phyloP scores from a whole-genome alignment of 1,140 invertebrate genomes.

The Epicauta chinensis region DNA sequence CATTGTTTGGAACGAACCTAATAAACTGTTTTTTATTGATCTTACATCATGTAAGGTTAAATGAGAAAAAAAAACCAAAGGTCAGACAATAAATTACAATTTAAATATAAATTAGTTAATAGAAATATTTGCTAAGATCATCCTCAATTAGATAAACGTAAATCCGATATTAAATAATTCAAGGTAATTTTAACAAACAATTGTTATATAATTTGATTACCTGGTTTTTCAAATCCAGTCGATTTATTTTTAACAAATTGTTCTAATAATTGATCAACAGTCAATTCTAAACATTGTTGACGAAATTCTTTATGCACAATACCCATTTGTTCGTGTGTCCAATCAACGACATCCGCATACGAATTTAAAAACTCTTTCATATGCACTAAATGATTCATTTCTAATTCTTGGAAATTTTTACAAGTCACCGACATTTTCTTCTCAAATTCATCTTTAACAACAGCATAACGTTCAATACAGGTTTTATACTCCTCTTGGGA shows the following conservation, averaged over 20 bases:
- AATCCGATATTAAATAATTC: too few relatives aligned
- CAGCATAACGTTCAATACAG: conserved; percentile 82
- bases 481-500: conserved; percentile 88
- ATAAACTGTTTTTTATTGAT: too few relatives aligned
- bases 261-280: conserved; percentile 84
- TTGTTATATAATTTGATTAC: conserved; percentile 44
- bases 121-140: too few relatives aligned
- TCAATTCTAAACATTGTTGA: conserved; percentile 82
- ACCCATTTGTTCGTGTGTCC: conserved; percentile 83
- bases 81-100: too few relatives aligned
- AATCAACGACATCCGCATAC: conserved; percentile 81
- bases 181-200: too few relatives aligned
- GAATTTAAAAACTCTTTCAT: conserved; percentile 93
- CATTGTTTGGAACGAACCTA: too few relatives aligned
- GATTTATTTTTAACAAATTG: conserved; percentile 87
- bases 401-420: conserved; percentile 91
- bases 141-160: too few relatives aligned
- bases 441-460: conserved; percentile 87
- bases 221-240: conserved; percentile 86
- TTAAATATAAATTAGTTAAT: too few relatives aligned
- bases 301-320: conserved; percentile 88
- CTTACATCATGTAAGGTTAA: too few relatives aligned
- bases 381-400: conserved; percentile 84
- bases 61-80: too few relatives aligned
- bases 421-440: conserved; percentile 90